These are phyloP conservation scores for Trinorchestia longiramus DNA, from an alignment of 1,140 invertebrate species.

Conservation along the genomic window DNA sequence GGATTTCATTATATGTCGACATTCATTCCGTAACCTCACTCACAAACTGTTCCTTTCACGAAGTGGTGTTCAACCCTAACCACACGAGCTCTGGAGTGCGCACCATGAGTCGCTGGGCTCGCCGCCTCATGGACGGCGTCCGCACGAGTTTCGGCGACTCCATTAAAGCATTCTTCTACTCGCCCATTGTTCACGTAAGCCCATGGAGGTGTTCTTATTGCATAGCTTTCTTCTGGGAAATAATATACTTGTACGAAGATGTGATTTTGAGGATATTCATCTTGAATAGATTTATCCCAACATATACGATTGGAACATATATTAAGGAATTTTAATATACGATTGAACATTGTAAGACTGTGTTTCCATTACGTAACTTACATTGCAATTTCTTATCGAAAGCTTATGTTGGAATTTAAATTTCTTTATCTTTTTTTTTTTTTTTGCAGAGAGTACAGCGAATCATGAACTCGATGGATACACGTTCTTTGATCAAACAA, in stretches of 20 bases:
- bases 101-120: neutral
- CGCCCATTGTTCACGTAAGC: constrained; percentile 1
- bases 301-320: no score
- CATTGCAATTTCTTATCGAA: neutral
- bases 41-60: no score
- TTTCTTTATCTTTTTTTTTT: neutral
- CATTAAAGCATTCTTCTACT: constrained; percentile 22
- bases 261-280: neutral
- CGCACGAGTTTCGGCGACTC: constrained; percentile 25
- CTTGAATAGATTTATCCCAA: neutral
- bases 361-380: neutral
- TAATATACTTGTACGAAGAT: neutral
- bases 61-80: constrained; percentile 39
- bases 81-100: neutral
- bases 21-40: no score
- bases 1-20: no score
- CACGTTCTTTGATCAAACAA: neutral
- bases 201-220: neutral
- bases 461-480: constrained; percentile 16
- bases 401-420: neutral
- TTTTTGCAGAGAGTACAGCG: neutral
- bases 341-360: neutral
- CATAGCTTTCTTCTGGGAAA: neutral
- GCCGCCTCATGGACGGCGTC: constrained; percentile 10
- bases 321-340: neutral